Evolutionary conservation across 2,888 invertebrate species (phyloP).

Genomic region (Podabrus alpinus): DNA sequence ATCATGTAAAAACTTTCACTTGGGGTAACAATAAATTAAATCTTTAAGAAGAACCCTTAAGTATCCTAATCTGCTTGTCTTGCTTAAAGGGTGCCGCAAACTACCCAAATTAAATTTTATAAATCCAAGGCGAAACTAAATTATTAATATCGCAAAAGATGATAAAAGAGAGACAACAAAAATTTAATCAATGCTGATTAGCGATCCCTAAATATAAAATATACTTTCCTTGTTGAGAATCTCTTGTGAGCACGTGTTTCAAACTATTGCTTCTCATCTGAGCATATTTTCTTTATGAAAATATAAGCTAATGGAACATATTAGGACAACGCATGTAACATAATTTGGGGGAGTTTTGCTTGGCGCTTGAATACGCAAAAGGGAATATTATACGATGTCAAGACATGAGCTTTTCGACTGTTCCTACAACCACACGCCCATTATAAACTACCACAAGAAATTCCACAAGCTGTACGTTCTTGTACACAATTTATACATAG

Average conservation of each 20-base stretch:
- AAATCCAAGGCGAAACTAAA: no score
- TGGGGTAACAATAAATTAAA: not conserved
- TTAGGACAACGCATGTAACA: not conserved
- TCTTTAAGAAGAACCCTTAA: not conserved
- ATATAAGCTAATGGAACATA: not conserved
- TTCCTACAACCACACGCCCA: not conserved
- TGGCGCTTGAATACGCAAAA: no score
- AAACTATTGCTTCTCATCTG: not conserved
- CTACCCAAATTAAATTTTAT: not conserved
- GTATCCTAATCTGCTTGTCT: not conserved
- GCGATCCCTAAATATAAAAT: not conserved
- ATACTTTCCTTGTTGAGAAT: not conserved
- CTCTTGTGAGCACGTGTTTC: not conserved
- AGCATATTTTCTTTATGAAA: not conserved
- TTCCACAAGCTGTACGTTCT: no score
- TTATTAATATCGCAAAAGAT: no score
- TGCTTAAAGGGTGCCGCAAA: not conserved
- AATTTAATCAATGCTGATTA: no score
- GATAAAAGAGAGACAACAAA: no score
- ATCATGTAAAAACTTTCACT: not conserved
- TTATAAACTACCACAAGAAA: not conserved
- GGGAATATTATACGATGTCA: not conserved
- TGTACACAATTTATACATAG: no score
- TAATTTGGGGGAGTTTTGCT: not conserved
- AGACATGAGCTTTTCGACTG: not conserved